Base-by-base conservation (phyloP, 2,797 vertebrate genomes). In the Manis pentadactyla region DNA sequence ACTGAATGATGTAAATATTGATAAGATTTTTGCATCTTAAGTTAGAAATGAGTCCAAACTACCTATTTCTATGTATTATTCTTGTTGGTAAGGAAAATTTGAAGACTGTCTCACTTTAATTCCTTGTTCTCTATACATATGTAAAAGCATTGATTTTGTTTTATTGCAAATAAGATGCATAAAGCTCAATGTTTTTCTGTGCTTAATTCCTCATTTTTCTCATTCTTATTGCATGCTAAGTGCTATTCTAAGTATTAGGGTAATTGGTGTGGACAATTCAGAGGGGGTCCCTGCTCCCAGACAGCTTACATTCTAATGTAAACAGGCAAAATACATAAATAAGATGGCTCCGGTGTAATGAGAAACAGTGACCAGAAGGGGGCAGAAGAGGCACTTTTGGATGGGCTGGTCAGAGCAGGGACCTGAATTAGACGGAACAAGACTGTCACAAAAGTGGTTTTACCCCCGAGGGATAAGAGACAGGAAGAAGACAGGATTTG, bases 1-100 rank as follows among this genome's bases (percentile, higher is more conserved):
- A 53, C 17, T 37, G 49, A 79, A 7, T 25, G 34, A 34, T 90
- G 37, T 78, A 90, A 46, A 75, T 51, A 74, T 39, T 29, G 74
- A 66, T 94, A 57, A 89, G 11, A n/a, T 64, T 78, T 89, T 94
- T 88, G 42, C 49, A 88, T 93, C 59, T 88, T 63, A 66, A 71
- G 57, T 91, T 86, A 82, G 51, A 88, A 93, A 42, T 86, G 42
- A 71, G 21, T 57, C 66, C 37, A 37, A 55, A 49, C 51, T 27
- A 21, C 49, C 2, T 0, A 15, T 81, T 89, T 88, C 25, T 94
- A 0, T 31, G 12, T 87, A 55, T 57, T 78, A 12, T 71, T 64
- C 7, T n/a, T 81, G 2, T 51, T 51, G n/a, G 15, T 31, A 42
- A 63, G 29, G 66, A 10, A 84, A 73, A 74, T n/a, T 37, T 53